Base-by-base conservation (phyloP, 1,140 invertebrate species). In the Lanistes nyassanus region DNA sequence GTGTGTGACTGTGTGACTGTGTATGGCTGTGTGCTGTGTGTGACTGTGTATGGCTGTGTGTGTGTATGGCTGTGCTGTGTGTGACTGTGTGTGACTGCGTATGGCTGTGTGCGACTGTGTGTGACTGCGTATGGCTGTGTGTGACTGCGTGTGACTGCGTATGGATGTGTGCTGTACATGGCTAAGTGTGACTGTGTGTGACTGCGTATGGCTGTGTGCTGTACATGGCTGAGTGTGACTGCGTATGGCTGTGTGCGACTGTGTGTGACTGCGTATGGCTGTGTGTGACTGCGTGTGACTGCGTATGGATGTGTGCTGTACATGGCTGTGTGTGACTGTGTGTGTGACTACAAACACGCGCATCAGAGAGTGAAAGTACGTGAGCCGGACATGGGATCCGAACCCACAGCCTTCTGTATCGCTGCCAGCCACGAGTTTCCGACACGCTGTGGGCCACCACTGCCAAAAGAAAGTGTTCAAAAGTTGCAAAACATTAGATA, bases 191-290 rank as follows among this genome's bases (percentile, higher is more conserved):
- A 7, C 65, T 67, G 9, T 67, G 65, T 67, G 65, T 36, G 19
- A 13, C 9, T 67, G 16, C 37, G 29, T 67, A 65, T 11, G 6
- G 31, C 13, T 13, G 51, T 13, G 51, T 19, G 34, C 11, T 5
- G 7, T 65, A 36, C 34, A 36, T 5, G 26, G 19, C 19, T 65
- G 65, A n/a, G 16, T 47, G 39, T 67, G 1, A 42, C 36, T 67
- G 36, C 16, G 11, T 67, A n/a, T 47, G 5, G 11, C 2, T 47
- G 36, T 67, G 39, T 39, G 36, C 26, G 37, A 19, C 36, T 47
- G 65, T 67, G 65, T 37, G 65, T 67, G 65, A 42, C 36, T 0
- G 65, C 42, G 65, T 47, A 37, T 67, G 65, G 37, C 23, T 67
- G 39, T 67, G 16, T 19, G 65, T 67, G 39, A 42, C 36, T 67